Conservation (phyloP, 2,888 invertebrate genomes). For the Osmoderma eremita region DNA sequence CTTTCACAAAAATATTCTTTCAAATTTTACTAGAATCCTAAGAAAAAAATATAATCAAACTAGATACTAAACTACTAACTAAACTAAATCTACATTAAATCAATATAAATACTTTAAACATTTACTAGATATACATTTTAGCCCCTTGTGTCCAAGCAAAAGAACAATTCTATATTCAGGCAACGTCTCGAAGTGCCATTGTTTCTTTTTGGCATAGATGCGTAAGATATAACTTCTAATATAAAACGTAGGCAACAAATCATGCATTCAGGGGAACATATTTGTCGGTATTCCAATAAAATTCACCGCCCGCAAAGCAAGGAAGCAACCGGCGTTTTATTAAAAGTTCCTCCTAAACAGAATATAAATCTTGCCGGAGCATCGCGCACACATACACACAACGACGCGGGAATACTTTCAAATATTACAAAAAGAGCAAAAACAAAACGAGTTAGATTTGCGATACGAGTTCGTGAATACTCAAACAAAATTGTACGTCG, state of each 20-base stretch:
- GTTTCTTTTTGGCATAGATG: constrained; percentile 32
- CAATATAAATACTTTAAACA: no score
- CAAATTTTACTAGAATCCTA: no score
- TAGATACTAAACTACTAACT: no score
- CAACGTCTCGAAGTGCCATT: constrained; percentile 22
- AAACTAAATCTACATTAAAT: no score
- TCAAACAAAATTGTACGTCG: constrained; percentile 59
- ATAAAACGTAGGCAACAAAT: constrained; percentile 39
- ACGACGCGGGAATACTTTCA: constrained; percentile 38
- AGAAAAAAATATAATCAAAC: no score
- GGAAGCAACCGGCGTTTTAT: constrained; percentile 37
- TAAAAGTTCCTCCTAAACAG: constrained; percentile 40
- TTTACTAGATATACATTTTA: background rate
- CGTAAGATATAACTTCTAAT: constrained; percentile 35
- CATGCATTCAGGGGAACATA: constrained; percentile 35
- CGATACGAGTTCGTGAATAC: constrained; percentile 56
- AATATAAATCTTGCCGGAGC: constrained; percentile 37
- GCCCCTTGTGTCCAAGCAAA: constrained; percentile 5
- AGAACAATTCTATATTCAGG: constrained; percentile 16
- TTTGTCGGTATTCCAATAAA: constrained; percentile 39
- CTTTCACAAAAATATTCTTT: no score
- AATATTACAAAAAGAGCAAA: constrained; percentile 39
- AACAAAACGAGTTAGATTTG: constrained; percentile 53
- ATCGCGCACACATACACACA: constrained; percentile 9
- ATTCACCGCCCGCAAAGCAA: constrained; percentile 27